Evolutionary conservation across 2,113 vertebrate species (phyloP).

Genomic region (Daphoenositta chrysoptera): DNA sequence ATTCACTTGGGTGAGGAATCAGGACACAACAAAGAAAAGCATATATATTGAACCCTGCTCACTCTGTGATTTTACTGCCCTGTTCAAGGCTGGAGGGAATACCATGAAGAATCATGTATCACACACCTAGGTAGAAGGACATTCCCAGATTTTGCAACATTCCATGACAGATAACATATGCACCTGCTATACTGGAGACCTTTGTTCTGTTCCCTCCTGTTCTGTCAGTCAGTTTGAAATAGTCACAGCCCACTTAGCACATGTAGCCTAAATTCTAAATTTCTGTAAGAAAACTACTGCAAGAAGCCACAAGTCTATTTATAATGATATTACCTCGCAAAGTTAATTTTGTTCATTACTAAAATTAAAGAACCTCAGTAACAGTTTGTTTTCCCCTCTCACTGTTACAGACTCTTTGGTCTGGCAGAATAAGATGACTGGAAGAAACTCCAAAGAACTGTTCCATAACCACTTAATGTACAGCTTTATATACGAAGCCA

Average conservation of each 20-base stretch:
- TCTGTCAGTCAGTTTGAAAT: neutral
- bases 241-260: neutral
- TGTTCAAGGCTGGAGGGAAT: neutral
- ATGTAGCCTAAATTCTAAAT: neutral
- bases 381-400: neutral
- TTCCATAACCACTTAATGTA: neutral
- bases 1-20: neutral
- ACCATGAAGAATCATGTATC: neutral
- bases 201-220: neutral
- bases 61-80: neutral
- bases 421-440: neutral
- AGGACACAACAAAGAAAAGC: neutral
- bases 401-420: neutral
- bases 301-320: neutral
- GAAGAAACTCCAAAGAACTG: neutral
- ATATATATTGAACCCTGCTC: neutral
- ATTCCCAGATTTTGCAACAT: neutral
- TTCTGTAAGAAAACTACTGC: neutral
- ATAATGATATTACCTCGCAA: rapidly evolving
- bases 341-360: neutral
- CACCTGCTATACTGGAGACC: neutral
- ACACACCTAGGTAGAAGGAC: neutral
- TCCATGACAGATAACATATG: neutral
- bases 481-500: neutral
- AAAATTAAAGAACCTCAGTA: neutral